Evolutionary conservation across 2,888 invertebrate species (phyloP), one percentile per base, ranked within the genome.

Genomic region (Temnothorax unifasciatus): DNA sequence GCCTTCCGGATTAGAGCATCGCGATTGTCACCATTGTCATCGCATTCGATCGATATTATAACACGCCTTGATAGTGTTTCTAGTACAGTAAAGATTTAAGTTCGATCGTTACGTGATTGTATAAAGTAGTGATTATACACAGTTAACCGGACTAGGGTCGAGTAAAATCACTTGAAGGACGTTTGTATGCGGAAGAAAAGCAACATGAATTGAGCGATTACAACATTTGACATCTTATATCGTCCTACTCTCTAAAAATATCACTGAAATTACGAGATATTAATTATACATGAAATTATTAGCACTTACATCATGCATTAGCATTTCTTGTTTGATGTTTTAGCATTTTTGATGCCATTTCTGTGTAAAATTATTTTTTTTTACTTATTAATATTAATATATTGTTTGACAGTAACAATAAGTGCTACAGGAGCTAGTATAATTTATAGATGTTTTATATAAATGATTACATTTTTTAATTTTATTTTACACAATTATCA

Each of bases 1-100:
- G 76, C 84, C 84, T 86, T 83, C 68, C 54, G 44, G 87, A 34
- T 47, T 34, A 25, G 52, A 82, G 18, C 63, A 54, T 57, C 59
- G 25, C 15, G 57, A 50, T 75, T 84, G 61, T 76, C 71, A 85
- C 88, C 87, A 89, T 90, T 90, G 88, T 90, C 90, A 88, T 86
- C 86, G 83, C 54, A 34, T 68, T 29, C 25, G 47, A 52, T 74
- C 66, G 41, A 44, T 61, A 4, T 25, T 13, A 50, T 38, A 13
- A 41, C 18, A 4, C 6, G 13, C 50, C 11, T 52, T 13, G 34
- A 44, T n/a, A 44, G 18, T 18, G 4, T 76, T 41, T 71, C 25
- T 29, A 29, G 29, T 29, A 29, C 29, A 29, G 8, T 3, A 38
- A 50, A n/a, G n/a, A 57, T 34, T 54, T 15, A 9, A 38, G 3